A percentile compares a stretch with the other conserved stretches of the same genome.
phyloP scores from a whole-genome alignment of 1,140 invertebrate species.

The Drosophila obscura region DNA sequence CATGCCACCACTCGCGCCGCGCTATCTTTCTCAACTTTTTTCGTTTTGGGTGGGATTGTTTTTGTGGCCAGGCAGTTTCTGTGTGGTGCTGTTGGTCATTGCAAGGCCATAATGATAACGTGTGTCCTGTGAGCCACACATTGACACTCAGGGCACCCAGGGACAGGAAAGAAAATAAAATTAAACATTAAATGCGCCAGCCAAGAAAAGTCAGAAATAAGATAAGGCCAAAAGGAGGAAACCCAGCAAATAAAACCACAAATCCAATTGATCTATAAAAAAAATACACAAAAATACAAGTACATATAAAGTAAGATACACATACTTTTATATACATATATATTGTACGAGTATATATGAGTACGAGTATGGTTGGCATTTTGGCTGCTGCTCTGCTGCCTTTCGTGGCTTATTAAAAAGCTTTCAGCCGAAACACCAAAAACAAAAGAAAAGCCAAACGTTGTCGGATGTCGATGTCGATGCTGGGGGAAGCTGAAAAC shows the following conservation, averaged over 20 bases:
- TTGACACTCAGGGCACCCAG: too few species aligned
- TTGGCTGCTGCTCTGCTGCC: slow-evolving; percentile 2
- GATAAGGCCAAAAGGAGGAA: not conserved
- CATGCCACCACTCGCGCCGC: not conserved
- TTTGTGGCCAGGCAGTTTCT: not conserved
- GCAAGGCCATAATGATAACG: slow-evolving; percentile 16
- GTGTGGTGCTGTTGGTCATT: not conserved
- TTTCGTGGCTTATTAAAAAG: slow-evolving; percentile 22
- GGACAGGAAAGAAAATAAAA: slow-evolving; percentile 2
- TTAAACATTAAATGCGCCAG: slow-evolving; percentile 25
- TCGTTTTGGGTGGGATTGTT: too few species aligned
- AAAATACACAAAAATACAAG: slow-evolving; percentile 10
- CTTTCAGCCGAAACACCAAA: slow-evolving; percentile 17
- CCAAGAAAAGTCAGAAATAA: too few species aligned
- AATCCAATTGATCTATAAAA: slow-evolving; percentile 49
- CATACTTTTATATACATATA: not conserved
- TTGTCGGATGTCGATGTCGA: not conserved
- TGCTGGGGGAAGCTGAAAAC: too few species aligned
- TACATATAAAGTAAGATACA: slow-evolving; percentile 14
- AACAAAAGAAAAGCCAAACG: slow-evolving; percentile 19
- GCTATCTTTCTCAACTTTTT: not conserved
- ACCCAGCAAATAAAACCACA: slow-evolving; percentile 1
- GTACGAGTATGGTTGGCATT: not conserved
- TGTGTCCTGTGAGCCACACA: not conserved
- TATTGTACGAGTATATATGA: not conserved